A percentile compares a stretch with the other conserved stretches of the same genome.
These are phyloP conservation scores for Cyanoderma ruficeps DNA, from an alignment of 2,113 vertebrate species.

Conservation along the genomic window DNA sequence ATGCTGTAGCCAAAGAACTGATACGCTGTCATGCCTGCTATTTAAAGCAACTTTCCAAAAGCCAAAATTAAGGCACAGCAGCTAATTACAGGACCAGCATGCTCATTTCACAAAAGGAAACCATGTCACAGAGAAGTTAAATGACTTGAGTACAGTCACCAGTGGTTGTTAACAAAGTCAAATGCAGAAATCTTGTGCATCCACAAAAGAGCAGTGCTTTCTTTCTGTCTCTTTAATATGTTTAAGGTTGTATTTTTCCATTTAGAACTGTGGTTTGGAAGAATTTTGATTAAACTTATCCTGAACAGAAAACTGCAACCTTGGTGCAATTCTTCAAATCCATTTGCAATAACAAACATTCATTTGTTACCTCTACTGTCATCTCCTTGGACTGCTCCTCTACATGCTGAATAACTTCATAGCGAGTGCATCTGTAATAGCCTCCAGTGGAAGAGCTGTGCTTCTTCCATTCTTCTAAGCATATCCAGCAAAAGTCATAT, in stretches of 20 bases:
- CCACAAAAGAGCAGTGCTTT: not conserved
- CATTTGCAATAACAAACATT: too few species aligned
- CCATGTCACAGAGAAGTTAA: not conserved
- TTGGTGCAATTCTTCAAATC: not conserved
- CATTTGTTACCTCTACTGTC: constrained; percentile 89
- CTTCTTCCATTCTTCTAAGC: constrained; percentile 99
- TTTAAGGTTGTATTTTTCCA: not conserved
- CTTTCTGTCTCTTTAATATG: not conserved
- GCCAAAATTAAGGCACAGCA: not conserved
- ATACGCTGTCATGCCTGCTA: not conserved
- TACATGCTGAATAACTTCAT: constrained; percentile 96
- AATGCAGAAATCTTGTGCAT: not conserved
- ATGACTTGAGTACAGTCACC: not conserved
- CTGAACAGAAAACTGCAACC: not conserved
- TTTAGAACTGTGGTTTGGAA: not conserved
- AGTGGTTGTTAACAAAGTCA: not conserved
- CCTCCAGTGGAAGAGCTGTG: constrained; percentile 98
- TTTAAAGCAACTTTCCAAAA: not conserved
- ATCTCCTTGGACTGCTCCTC: constrained; percentile 98
- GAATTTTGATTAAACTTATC: not conserved
- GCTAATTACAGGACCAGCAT: not conserved
- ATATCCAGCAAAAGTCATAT: constrained; percentile 99
- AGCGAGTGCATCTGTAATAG: constrained; percentile 97
- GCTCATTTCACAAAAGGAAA: not conserved
- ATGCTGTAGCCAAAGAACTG: not conserved